These are phyloP conservation scores for Scaptomyza graminum DNA, from an alignment of 1,140 invertebrate genomes.

Conservation along the genomic window DNA sequence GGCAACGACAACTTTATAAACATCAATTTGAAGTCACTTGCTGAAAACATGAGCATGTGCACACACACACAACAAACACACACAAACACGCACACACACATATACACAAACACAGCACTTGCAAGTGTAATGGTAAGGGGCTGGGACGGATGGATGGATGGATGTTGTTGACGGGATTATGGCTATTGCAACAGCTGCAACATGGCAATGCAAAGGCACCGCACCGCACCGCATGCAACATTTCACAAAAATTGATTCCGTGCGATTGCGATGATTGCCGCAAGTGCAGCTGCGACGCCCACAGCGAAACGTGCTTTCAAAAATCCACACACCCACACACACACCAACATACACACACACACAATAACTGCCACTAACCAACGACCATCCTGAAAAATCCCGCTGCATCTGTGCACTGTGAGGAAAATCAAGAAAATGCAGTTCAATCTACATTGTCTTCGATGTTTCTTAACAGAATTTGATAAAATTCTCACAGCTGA, in stretches of 20 bases:
- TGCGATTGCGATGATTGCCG: slow-evolving; percentile 54
- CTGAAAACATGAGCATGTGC: slow-evolving; percentile 17
- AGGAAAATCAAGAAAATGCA: too few species aligned
- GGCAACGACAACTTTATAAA: slow-evolving; percentile 59
- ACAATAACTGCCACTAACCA: slow-evolving; percentile 10
- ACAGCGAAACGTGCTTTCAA: slow-evolving; percentile 8
- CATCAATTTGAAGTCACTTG: slow-evolving; percentile 48
- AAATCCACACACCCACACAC: background rate
- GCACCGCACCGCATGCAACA: slow-evolving; percentile 43
- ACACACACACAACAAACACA: background rate
- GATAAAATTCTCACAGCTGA: too few species aligned
- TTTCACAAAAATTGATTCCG: slow-evolving; percentile 60
- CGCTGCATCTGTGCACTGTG: too few species aligned
- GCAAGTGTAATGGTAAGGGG: background rate
- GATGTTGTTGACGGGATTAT: background rate
- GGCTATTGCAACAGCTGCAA: slow-evolving; percentile 29
- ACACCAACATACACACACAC: slow-evolving; percentile 10
- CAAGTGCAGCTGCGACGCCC: slow-evolving; percentile 36
- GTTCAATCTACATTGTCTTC: too few species aligned
- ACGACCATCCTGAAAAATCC: slow-evolving; percentile 28
- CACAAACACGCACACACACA: background rate
- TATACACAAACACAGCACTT: slow-evolving; percentile 7
- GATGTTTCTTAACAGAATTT: too few species aligned
- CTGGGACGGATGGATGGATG: background rate
- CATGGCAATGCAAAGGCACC: slow-evolving; percentile 31